Percentiles rank a stretch among this genome's conserved stretches.
Conservation (phyloP, 1,140 invertebrate species). For the Zaprionus africanus region DNA sequence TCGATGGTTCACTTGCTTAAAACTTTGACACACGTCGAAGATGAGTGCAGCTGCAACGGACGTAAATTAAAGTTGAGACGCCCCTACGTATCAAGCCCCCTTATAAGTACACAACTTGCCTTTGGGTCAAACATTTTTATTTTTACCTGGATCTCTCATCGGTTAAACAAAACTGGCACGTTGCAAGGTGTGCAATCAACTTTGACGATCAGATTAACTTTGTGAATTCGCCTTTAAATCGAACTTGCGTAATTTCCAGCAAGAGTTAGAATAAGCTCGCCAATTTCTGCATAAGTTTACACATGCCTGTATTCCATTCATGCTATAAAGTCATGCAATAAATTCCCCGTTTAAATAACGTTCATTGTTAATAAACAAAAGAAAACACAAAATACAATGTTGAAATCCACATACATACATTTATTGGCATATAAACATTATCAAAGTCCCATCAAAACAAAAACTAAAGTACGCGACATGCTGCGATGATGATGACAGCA, state of each 20-base stretch:
- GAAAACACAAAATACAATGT: constrained; percentile 38
- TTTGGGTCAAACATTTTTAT: background rate
- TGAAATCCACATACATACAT: constrained; percentile 40
- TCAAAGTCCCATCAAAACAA: constrained; percentile 79
- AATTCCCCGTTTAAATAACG: constrained; percentile 61
- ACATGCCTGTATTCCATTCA: background rate
- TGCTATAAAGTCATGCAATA: constrained; percentile 38
- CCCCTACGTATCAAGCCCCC: background rate
- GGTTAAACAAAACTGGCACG: background rate
- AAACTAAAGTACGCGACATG: constrained; percentile 43
- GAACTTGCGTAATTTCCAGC: background rate
- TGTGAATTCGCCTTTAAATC: constrained; percentile 9
- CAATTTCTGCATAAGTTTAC: background rate
- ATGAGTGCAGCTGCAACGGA: constrained; percentile 55
- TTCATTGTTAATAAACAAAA: constrained; percentile 48
- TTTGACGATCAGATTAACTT: constrained; percentile 45
- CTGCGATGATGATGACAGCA: constrained; percentile 62
- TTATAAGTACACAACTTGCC: background rate
- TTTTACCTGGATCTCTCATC: background rate
- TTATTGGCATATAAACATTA: constrained; percentile 76
- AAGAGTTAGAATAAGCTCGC: background rate
- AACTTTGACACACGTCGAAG: constrained; percentile 14
- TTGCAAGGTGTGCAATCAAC: constrained; percentile 64
- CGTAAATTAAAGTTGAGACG: constrained; percentile 31
- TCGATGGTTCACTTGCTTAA: constrained; percentile 26